These are phyloP conservation scores for Panulirus ornatus DNA, from an alignment of 1,140 invertebrate genomes.

Conservation along the genomic window DNA sequence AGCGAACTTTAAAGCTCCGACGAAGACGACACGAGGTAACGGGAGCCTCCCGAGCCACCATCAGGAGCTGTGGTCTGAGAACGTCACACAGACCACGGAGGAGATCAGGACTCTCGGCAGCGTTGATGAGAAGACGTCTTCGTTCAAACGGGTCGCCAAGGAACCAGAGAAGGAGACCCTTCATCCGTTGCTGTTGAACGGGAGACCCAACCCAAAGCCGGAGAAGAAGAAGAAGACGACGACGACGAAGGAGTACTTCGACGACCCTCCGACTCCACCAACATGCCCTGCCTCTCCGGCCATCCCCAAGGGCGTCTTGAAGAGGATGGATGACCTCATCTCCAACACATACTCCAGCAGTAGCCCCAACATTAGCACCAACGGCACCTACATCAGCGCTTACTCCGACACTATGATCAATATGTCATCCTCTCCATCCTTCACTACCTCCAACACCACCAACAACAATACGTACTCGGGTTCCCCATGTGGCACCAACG, in stretches of 20 bases:
- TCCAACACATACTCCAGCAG: slow-evolving; percentile 38
- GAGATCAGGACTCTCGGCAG: slow-evolving; percentile 38
- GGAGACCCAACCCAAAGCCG: background rate
- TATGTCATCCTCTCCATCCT: background rate
- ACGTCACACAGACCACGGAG: background rate
- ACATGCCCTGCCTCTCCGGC: slow-evolving; percentile 11
- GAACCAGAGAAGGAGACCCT: slow-evolving; percentile 22
- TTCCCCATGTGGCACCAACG: background rate
- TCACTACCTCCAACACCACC: background rate
- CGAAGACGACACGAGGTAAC: slow-evolving; percentile 5
- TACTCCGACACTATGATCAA: background rate
- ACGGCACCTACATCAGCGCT: background rate
- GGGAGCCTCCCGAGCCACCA: background rate
- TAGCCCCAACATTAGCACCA: slow-evolving; percentile 23
- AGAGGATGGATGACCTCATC: slow-evolving; percentile 60
- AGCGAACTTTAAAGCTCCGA: slow-evolving; percentile 7
- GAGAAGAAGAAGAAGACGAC: slow-evolving; percentile 4
- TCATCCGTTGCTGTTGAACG: slow-evolving; percentile 37
- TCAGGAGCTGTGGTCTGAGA: slow-evolving; percentile 35
- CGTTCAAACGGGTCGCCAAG: slow-evolving; percentile 13
- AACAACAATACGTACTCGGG: background rate
- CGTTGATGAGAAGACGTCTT: slow-evolving; percentile 14
- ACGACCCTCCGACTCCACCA: background rate
- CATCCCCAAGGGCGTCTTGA: slow-evolving; percentile 25
- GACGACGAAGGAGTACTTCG: background rate